Evolutionary conservation across 2,797 vertebrate genomes (phyloP), one percentile per base, ranked within the genome.

Genomic region (Hippopotamyrus pictus): DNA sequence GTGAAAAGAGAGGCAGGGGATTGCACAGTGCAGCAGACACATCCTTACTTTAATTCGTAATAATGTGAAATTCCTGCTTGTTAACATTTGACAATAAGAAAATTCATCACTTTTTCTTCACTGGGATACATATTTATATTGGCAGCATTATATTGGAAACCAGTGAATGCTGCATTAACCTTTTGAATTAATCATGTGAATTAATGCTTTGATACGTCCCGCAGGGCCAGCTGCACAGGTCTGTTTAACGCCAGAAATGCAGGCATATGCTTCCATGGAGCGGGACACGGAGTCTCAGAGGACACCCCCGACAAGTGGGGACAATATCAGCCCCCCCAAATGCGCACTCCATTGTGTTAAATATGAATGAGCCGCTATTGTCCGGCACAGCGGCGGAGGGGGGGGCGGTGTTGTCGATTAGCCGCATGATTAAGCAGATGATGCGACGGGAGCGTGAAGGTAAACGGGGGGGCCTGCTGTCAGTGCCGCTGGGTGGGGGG

Each of bases 401-500:
- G 94, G 95, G 95, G 95, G 94, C 91, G 25, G 94, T 93, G 92
- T 96, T 94, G 94, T 97, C 93, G 95, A 98, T 99, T 99, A 99
- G 97, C 97, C 97, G 97, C 97, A 97, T 96, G 96, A 98, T 99
- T 98, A 97, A 97, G 95, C 98, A 96, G 97, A 99, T 98, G 98
- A 99, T 97, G 99, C 89, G 94, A 96, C 96, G 95, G 96, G 96
- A 94, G 93, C 93, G 91, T 94, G 92, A 97, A 97, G 97, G 98
- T 98, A 98, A 99, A 98, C 97, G 97, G 97, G 96, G 95, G 93
- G 92, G 95, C 97, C 97, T 98, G 98, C 98, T 99, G 98, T 97
- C 96, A 96, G 96, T 96, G 96, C 95, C 96, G 96, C 97, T 94
- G 50, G 50, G 50, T 0, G 48, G 9, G 48, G 50, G 50, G 48